These are phyloP conservation scores for Sylvicola fuscatus DNA, from an alignment of 2,888 invertebrate species.

Conservation along the genomic window DNA sequence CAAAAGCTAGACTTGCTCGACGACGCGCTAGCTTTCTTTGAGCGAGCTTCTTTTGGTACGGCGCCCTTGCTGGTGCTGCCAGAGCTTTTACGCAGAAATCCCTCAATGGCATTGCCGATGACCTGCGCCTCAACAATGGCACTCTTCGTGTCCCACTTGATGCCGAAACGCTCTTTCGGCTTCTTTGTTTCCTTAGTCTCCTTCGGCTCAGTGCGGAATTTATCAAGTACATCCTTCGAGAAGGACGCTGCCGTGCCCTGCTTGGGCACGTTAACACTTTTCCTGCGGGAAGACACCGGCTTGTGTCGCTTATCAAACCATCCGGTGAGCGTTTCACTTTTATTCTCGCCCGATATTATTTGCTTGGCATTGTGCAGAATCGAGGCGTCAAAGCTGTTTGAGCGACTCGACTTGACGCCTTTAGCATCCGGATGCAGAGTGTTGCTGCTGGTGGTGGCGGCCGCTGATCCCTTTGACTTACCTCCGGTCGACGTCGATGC, in stretches of 20 bases:
- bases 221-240: conserved; percentile 38
- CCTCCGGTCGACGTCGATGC: conserved; percentile 9
- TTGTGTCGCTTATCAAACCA: conserved; percentile 66
- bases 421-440: conserved; percentile 9
- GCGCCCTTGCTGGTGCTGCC: conserved; percentile 25
- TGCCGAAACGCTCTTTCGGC: conserved; percentile 10
- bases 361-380: conserved; percentile 34
- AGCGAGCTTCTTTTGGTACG: conserved; percentile 23
- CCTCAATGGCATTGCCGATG: conserved; percentile 67
- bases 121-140: conserved; percentile 63
- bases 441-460: conserved; percentile 9
- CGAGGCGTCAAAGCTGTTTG: conserved; percentile 70
- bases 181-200: conserved; percentile 23
- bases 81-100: conserved; percentile 41
- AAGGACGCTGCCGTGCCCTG: conserved; percentile 32
- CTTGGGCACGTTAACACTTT: conserved; percentile 22
- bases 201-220: conserved; percentile 15
- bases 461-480: conserved; percentile 10
- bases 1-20: conserved; percentile 23
- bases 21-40: conserved; percentile 12
- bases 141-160: conserved; percentile 40
- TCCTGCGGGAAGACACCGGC: conserved; percentile 43
- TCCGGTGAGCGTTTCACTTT: conserved; percentile 30
- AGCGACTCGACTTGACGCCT: conserved; percentile 39
- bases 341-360: conserved; percentile 21